phyloP scores from a whole-genome alignment of 2,888 invertebrate genomes.

The Nomada hirtipes region DNA sequence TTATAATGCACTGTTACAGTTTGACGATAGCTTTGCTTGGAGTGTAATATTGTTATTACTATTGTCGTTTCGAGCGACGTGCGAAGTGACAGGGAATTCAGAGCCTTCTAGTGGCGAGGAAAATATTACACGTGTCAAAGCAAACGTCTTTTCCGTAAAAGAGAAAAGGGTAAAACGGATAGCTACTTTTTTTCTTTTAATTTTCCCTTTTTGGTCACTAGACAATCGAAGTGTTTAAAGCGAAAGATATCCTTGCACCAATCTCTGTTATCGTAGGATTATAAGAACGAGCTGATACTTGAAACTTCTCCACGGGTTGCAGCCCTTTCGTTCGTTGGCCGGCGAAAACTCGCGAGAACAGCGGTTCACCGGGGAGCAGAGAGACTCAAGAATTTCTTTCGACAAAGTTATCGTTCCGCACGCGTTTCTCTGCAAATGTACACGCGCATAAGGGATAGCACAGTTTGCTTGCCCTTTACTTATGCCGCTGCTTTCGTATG shows the following conservation, averaged over 20 bases:
- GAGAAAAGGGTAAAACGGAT: too few relatives aligned
- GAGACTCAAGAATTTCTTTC: conserved; percentile 27
- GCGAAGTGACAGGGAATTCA: background rate
- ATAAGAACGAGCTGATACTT: background rate
- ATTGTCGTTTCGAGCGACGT: background rate
- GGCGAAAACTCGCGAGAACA: background rate
- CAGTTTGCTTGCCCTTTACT: conserved; percentile 44
- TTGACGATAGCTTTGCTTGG: background rate
- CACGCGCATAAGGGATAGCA: conserved; percentile 21
- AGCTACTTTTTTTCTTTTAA: too few relatives aligned
- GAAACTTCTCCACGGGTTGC: background rate
- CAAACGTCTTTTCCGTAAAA: too few relatives aligned
- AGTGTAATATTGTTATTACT: too few relatives aligned
- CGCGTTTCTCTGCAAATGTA: conserved; percentile 7
- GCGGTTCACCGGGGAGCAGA: background rate
- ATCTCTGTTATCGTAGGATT: background rate
- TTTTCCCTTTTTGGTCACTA: too few relatives aligned
- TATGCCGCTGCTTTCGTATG: conserved; percentile 51
- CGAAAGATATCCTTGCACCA: background rate
- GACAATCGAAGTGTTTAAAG: conserved; percentile 13
- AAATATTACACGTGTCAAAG: too few relatives aligned
- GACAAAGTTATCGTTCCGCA: conserved; percentile 17
- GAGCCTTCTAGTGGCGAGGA: too few relatives aligned
- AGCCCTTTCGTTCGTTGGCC: conserved; percentile 18
- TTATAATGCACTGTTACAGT: too few relatives aligned